Base-by-base conservation (phyloP, 2,113 vertebrate genomes). In the Taurulus bubalis region DNA sequence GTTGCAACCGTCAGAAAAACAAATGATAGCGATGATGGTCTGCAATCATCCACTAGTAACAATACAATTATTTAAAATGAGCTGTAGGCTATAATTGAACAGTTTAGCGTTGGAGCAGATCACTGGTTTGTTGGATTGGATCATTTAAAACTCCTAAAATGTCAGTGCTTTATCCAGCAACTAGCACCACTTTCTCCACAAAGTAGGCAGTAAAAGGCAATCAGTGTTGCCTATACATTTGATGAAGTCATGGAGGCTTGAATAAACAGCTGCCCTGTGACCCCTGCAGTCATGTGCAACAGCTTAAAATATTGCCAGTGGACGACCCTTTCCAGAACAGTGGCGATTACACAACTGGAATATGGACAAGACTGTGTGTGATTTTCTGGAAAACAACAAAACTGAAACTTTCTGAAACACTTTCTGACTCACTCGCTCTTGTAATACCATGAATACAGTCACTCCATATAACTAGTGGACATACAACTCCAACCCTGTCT, bases 311-410 rank as follows among this genome's bases (percentile, higher is more conserved):
- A 71, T 81, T 77, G 73, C 83, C 75, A 84, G 53, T 72, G 76
- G 75, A 92, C 20, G 71, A 85, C 79, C 85, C 73, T 86, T 84
- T 89, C 53, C 71, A 87, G 66, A 90, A 87, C 82, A 87, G 82
- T 30, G 68, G 83, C 63, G 73, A 77, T 87, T 86, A 84, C 83
- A 85, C 82, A 90, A 89, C 80, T 30, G 15, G 8, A 24, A 82
- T 70, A 72, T 65, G 68, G 76, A 77, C 73, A 15, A 15, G n/a
- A 11, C 85, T 49, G 74, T 87, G 75, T 73, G 76, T 73, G 76
- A 84, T 75, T 80, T 69, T 86, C 71, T 81, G 76, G 71, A 73
- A 85, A 26, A 67, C 10, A 64, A 59, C 69, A 34, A 80, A 15
- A 59, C 53, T 60, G 68, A 81, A 81, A 79, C 53, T 74, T 56